Percentiles rank a stretch among this genome's conserved stretches.
These are phyloP conservation scores for Holothuria glaberrima DNA, from an alignment of 35 echinoderm and acorn worm species.

Conservation along the genomic window DNA sequence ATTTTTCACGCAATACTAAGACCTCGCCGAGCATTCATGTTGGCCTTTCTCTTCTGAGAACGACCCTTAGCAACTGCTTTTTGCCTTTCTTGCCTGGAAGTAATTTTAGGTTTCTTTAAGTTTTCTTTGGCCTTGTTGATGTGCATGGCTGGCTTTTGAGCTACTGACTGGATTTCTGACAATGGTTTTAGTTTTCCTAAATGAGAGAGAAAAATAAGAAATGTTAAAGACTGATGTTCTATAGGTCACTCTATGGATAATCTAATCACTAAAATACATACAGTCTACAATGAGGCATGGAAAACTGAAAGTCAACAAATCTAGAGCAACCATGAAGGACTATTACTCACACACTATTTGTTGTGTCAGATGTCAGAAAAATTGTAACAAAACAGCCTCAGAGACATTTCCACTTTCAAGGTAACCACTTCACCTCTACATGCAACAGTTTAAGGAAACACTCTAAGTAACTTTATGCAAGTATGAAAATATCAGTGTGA, in stretches of 20 bases:
- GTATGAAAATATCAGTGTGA: no score
- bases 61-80: slow-evolving; percentile 46
- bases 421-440: no score
- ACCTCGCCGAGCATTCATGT: slow-evolving; percentile 78
- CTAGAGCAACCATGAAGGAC: no score
- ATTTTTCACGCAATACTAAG: background rate
- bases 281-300: no score
- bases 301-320: no score
- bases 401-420: no score
- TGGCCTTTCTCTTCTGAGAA: slow-evolving; percentile 52
- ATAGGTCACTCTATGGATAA: background rate
- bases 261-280: background rate
- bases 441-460: no score
- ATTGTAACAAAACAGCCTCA: no score
- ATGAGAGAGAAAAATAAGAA: slow-evolving; percentile 5
- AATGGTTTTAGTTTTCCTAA: slow-evolving; percentile 91
- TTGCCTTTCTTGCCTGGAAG: slow-evolving; percentile 59
- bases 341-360: no score
- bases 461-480: no score
- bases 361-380: no score
- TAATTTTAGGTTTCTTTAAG: slow-evolving; percentile 78
- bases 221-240: background rate
- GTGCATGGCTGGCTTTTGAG: slow-evolving; percentile 29
- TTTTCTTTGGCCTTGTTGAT: slow-evolving; percentile 75
- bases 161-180: slow-evolving; percentile 38